Conservation (phyloP, 1,140 invertebrate species). For the Gonatopus flavifemur region DNA sequence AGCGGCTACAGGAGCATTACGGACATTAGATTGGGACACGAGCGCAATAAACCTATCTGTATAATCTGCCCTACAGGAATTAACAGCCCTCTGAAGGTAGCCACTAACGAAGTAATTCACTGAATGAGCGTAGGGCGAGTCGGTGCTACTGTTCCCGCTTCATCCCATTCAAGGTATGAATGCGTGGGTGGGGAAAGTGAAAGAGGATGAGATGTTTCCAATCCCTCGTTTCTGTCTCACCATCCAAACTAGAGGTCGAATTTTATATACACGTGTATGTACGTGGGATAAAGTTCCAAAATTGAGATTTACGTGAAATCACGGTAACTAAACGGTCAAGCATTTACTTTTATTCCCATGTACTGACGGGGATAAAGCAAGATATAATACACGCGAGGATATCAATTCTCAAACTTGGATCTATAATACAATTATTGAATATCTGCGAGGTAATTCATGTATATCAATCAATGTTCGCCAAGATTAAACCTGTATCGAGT, state of each 20-base stretch:
- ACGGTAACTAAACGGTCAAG: too few relatives aligned
- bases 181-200: neutral
- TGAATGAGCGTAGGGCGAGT: slow-evolving; percentile 52
- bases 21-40: slow-evolving; percentile 60
- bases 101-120: slow-evolving; percentile 62
- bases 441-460: too few relatives aligned
- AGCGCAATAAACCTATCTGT: slow-evolving; percentile 61
- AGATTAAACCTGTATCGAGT: too few relatives aligned
- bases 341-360: too few relatives aligned
- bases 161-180: neutral
- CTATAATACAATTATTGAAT: too few relatives aligned
- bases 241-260: neutral
- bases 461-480: too few relatives aligned
- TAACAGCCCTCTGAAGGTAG: slow-evolving; percentile 61
- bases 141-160: neutral
- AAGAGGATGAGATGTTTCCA: neutral
- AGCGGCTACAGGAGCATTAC: slow-evolving; percentile 51
- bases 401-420: too few relatives aligned
- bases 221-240: neutral
- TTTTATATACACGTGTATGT: slow-evolving; percentile 10
- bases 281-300: slow-evolving; percentile 36
- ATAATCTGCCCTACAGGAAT: slow-evolving; percentile 61
- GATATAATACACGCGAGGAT: too few relatives aligned
- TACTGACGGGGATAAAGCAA: too few relatives aligned
- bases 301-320: slow-evolving; percentile 56